phyloP scores from a whole-genome alignment of 2,888 invertebrate genomes.

The Smittia aterrima region DNA sequence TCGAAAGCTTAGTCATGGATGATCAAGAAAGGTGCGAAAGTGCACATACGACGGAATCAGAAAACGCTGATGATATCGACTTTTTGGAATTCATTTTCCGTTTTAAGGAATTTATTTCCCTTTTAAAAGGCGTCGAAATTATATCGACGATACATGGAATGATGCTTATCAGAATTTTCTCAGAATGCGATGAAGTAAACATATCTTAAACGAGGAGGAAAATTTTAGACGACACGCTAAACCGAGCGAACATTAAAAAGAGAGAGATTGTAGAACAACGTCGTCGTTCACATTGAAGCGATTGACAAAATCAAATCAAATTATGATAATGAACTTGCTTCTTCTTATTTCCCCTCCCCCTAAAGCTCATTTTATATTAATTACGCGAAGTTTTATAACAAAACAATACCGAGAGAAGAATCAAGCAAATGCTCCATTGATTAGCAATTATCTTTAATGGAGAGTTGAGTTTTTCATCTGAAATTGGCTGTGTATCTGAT shows the following conservation, averaged over 20 bases:
- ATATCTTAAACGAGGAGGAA: background rate
- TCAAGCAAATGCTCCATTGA: conserved; percentile 16
- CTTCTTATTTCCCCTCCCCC: background rate
- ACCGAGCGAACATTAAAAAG: background rate
- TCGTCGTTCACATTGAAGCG: background rate
- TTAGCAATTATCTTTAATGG: background rate
- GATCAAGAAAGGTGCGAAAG: background rate
- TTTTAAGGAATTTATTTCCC: background rate
- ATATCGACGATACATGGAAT: background rate
- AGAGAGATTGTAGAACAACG: background rate
- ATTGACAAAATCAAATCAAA: conserved; percentile 1
- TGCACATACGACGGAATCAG: background rate
- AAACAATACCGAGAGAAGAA: background rate
- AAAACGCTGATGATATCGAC: background rate
- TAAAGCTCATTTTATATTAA: background rate
- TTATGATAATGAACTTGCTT: background rate
- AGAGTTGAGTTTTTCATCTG: background rate
- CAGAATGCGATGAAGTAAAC: background rate
- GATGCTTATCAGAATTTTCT: background rate
- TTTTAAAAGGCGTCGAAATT: too few species aligned
- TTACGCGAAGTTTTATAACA: background rate
- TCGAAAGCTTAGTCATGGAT: background rate
- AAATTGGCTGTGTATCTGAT: conserved; percentile 16
- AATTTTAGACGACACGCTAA: background rate
- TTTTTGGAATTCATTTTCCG: background rate